Evolutionary conservation across 1,140 invertebrate genomes (phyloP), one percentile per base, ranked within the genome.

Genomic region (Sweltsa coloradensis): DNA sequence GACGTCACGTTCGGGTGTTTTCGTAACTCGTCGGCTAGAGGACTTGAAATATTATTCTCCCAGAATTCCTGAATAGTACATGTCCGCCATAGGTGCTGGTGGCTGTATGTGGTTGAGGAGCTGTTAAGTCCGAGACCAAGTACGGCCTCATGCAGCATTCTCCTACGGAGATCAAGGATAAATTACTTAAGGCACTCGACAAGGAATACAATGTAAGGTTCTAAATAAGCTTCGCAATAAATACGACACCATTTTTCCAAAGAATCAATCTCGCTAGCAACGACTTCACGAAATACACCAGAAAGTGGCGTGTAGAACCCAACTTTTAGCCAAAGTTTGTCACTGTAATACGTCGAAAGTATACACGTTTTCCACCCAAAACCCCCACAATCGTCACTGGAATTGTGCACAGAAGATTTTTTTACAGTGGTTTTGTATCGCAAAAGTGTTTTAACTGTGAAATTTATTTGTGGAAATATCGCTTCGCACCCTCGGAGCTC

Each of bases 181-280:
- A 70, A 62, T 68, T 76, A 67, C 66, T 74, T 60, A 68, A 66
- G 65, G 72, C 72, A 60, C 66, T 76, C 59, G 73, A 76, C 68
- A 64, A 66, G 57, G 71, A 76, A 56, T 71, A 76, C 65, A 75
- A 76, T 76, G 74, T 76, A 75, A 74, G 73, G 53, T 47, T 50
- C 49, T 57, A 39, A 54, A 47, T 40, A 52, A 41, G 36, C 34
- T 46, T 44, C 51, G 40, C 16, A 45, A 49, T 24, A 52, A 51
- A 45, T 51, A 41, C 25, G 36, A 43, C 41, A 21, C 27, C 46
- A 44, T 25, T 40, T 41, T 51, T 41, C 26, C 31, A 27, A 46
- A 47, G 47, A 53, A 41, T 31, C 3, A 16, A 41, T 18, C 18
- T 45, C 16, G 41, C 39, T 49, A 39, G 25, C 46, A 41, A 50